Percentiles rank a stretch among this genome's conserved stretches.
Conservation (phyloP, 2,888 invertebrate genomes). For the Cephus pulcher region DNA sequence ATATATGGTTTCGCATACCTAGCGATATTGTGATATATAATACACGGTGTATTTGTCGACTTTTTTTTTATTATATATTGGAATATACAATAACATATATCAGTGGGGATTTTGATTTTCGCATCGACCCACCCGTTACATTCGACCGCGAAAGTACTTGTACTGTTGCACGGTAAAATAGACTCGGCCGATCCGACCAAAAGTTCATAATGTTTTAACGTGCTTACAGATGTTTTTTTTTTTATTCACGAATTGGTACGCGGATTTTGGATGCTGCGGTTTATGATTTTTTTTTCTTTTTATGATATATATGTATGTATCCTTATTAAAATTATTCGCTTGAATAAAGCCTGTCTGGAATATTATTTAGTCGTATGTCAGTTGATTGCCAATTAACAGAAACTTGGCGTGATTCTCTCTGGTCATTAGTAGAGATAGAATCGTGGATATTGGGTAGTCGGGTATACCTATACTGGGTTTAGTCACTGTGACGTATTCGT, state of each 20-base stretch:
- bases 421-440: not conserved
- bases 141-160: conserved; percentile 36
- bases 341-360: not conserved
- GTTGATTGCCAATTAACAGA: not conserved
- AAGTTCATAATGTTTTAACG: too few species aligned
- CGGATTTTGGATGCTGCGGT: not conserved
- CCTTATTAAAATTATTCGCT: not conserved
- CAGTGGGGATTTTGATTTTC: conserved; percentile 17
- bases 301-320: too few species aligned
- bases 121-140: conserved; percentile 23
- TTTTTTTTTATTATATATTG: too few species aligned
- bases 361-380: not conserved
- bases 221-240: too few species aligned
- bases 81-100: too few species aligned
- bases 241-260: too few species aligned
- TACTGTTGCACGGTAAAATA: conserved; percentile 11
- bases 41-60: too few species aligned
- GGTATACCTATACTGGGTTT: not conserved
- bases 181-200: too few species aligned
- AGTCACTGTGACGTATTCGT: not conserved
- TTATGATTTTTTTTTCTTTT: not conserved
- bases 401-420: not conserved
- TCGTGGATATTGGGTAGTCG: not conserved
- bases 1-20: too few species aligned
- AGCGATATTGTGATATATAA: too few species aligned